Conservation (phyloP, 2,797 vertebrate genomes). For the Poecilia gillii region DNA sequence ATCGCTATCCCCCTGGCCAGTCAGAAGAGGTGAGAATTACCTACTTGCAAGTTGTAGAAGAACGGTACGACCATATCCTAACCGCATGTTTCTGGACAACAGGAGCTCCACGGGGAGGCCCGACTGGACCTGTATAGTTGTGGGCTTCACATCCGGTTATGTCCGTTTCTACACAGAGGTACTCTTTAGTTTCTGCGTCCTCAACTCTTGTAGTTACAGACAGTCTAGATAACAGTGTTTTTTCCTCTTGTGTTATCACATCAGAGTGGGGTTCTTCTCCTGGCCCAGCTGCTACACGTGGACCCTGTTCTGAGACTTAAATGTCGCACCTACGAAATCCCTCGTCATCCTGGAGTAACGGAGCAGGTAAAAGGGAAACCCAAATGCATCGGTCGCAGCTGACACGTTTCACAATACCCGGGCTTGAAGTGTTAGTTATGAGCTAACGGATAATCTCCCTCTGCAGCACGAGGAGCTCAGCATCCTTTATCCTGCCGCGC, state of each 20-base stretch:
- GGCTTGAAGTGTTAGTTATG: background rate
- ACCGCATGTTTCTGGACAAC: slow-evolving; percentile 11
- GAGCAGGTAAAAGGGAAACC: slow-evolving; percentile 87
- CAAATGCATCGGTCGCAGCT: background rate
- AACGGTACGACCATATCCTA: background rate
- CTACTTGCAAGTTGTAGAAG: too few relatives aligned
- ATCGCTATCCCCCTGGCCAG: slow-evolving; percentile 96
- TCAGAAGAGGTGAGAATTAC: slow-evolving; percentile 91
- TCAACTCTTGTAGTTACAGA: background rate
- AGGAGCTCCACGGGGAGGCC: slow-evolving; percentile 97
- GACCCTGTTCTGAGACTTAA: slow-evolving; percentile 93
- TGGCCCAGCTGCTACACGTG: slow-evolving; percentile 95
- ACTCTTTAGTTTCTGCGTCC: slow-evolving; percentile 7
- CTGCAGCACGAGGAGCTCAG: slow-evolving; percentile 95
- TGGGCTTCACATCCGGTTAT: slow-evolving; percentile 94
- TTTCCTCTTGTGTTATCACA: background rate
- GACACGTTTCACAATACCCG: too few relatives aligned
- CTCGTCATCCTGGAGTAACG: slow-evolving; percentile 92
- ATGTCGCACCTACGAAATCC: slow-evolving; percentile 97
- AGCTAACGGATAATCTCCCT: background rate
- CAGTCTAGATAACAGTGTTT: background rate
- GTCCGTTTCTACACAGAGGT: slow-evolving; percentile 99
- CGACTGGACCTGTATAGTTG: slow-evolving; percentile 97
- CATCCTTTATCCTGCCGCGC: slow-evolving; percentile 92
- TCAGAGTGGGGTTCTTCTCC: slow-evolving; percentile 93